A percentile compares a stretch with the other conserved stretches of the same genome.
Conservation (phyloP, 2,888 invertebrate genomes). For the Drosophila paramelanica region DNA sequence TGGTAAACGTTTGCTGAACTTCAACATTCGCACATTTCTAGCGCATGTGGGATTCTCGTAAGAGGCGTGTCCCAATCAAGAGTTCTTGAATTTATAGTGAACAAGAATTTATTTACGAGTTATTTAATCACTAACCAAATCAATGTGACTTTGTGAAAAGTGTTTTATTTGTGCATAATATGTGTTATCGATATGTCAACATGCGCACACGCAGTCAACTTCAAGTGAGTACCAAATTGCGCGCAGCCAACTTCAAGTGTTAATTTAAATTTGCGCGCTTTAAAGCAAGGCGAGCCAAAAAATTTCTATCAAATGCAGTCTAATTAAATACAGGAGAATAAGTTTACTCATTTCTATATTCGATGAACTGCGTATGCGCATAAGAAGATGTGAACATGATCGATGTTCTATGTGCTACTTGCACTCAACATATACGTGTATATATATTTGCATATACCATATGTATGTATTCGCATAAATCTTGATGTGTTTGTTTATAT, state of each 20-base stretch:
- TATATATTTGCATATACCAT: not conserved
- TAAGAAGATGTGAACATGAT: not conserved
- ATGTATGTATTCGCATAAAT: not conserved
- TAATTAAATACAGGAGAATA: not conserved
- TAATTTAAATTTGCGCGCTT: conserved; percentile 5
- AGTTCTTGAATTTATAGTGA: not conserved
- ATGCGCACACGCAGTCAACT: conserved; percentile 6
- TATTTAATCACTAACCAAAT: not conserved
- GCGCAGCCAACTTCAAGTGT: conserved; percentile 27
- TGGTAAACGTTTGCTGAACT: conserved; percentile 18
- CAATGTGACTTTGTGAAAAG: not conserved
- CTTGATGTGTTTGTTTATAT: not conserved
- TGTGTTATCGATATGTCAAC: conserved; percentile 8
- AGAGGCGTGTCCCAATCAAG: not conserved
- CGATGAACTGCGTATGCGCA: not conserved
- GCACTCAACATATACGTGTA: not conserved
- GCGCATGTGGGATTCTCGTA: not conserved
- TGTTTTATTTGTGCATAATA: not conserved
- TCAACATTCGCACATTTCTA: conserved; percentile 8
- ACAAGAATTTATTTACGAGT: not conserved
- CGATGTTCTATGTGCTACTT: not conserved
- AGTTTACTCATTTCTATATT: no score
- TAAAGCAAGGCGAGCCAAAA: not conserved
- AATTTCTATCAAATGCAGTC: no score
- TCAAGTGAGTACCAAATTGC: conserved; percentile 4